Evolutionary conservation across 2,113 vertebrate genomes (phyloP).

Genomic region (Poeciliopsis prolifica): DNA sequence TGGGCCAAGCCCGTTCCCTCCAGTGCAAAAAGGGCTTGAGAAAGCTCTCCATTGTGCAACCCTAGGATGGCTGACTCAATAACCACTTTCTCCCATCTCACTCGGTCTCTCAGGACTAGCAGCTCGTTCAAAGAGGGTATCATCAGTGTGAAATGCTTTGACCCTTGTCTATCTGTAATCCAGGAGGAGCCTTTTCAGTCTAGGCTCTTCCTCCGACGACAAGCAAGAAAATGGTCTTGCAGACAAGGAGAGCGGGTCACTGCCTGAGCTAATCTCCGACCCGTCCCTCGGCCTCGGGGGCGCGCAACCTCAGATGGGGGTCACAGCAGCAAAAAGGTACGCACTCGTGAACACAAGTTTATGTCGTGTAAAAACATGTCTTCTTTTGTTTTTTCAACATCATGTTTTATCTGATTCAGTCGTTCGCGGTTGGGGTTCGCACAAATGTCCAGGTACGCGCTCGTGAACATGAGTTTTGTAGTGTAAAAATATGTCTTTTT

Average conservation of each 20-base stretch:
- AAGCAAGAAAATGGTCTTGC: slow-evolving; percentile 67
- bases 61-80: slow-evolving; percentile 26
- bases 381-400: not conserved
- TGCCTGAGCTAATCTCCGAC: slow-evolving; percentile 71
- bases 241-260: slow-evolving; percentile 73
- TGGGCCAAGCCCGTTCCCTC: too few relatives aligned
- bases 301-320: slow-evolving; percentile 63
- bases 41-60: slow-evolving; percentile 26
- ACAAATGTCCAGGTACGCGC: slow-evolving; percentile 69
- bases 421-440: too few relatives aligned
- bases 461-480: not conserved
- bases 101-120: slow-evolving; percentile 19
- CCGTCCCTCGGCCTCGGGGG: slow-evolving; percentile 65
- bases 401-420: not conserved
- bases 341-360: slow-evolving; percentile 1
- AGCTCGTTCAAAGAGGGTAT: slow-evolving; percentile 45
- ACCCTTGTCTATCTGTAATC: slow-evolving; percentile 41
- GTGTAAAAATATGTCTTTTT: not conserved
- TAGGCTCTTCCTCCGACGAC: slow-evolving; percentile 51
- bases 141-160: slow-evolving; percentile 47
- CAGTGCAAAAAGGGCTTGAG: not conserved
- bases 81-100: slow-evolving; percentile 43
- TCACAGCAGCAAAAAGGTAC: slow-evolving; percentile 77
- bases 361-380: not conserved
- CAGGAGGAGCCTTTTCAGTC: slow-evolving; percentile 65